A percentile compares a stretch with the other conserved stretches of the same genome.
phyloP scores from a whole-genome alignment of 2,888 invertebrate genomes.

The Drosophila ezoana region DNA sequence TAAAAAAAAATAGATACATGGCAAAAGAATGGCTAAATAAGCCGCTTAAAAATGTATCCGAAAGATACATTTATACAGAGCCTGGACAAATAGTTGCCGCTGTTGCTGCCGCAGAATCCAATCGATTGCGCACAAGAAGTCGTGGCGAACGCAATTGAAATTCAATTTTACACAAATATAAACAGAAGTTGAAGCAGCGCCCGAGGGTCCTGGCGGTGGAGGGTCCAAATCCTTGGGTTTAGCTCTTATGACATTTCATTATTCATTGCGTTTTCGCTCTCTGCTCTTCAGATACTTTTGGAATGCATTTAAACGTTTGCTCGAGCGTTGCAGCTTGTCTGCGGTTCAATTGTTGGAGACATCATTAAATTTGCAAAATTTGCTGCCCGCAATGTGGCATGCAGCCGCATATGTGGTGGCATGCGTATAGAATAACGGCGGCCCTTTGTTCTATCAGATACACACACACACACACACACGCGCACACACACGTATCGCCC shows the following conservation, averaged over 20 bases:
- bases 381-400: slow-evolving; percentile 26
- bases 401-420: slow-evolving; percentile 26
- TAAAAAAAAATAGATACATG: slow-evolving; percentile 2
- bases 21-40: slow-evolving; percentile 22
- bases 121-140: slow-evolving; percentile 60
- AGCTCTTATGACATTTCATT: slow-evolving; percentile 24
- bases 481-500: neutral
- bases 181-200: slow-evolving; percentile 19
- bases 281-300: slow-evolving; percentile 6
- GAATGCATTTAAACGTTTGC: slow-evolving; percentile 27
- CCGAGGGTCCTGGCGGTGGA: neutral
- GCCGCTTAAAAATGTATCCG: slow-evolving; percentile 42
- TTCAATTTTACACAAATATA: slow-evolving; percentile 66
- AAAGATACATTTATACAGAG: slow-evolving; percentile 18
- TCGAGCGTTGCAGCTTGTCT: slow-evolving; percentile 17
- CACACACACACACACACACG: slow-evolving; percentile 2
- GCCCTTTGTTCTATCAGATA: slow-evolving; percentile 9
- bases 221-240: slow-evolving; percentile 2
- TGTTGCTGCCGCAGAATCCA: slow-evolving; percentile 35
- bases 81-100: slow-evolving; percentile 47
- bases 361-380: slow-evolving; percentile 61
- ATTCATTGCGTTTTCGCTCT: slow-evolving; percentile 8
- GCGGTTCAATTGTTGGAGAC: slow-evolving; percentile 40
- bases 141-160: slow-evolving; percentile 55
- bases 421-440: slow-evolving; percentile 8